Conservation (phyloP, 2,888 invertebrate species). For the Busseola fusca region DNA sequence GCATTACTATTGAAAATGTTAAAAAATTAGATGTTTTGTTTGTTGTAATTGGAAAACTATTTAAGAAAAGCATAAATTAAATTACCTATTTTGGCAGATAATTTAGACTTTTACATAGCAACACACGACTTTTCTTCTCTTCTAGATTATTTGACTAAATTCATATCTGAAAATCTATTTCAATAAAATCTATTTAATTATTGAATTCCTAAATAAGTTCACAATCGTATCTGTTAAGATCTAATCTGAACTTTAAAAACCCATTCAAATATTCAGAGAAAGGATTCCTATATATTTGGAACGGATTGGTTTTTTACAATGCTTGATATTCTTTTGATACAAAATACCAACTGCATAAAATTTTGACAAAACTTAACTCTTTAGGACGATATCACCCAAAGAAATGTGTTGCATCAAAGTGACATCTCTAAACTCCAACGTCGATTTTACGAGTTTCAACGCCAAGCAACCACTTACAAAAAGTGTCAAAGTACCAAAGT, state of each 20-base stretch:
- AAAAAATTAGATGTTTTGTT: neutral
- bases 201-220: neutral
- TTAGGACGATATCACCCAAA: too few species aligned
- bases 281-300: slow-evolving; percentile 25
- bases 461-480: neutral
- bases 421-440: neutral
- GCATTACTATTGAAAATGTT: neutral
- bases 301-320: slow-evolving; percentile 33
- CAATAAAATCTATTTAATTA: neutral
- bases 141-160: neutral
- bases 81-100: neutral
- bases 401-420: neutral
- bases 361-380: neutral
- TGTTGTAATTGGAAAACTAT: neutral
- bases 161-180: neutral
- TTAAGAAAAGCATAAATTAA: neutral
- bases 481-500: neutral
- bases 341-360: slow-evolving; percentile 2
- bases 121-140: neutral
- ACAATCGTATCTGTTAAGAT: slow-evolving; percentile 1
- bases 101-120: neutral
- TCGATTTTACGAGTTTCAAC: neutral
- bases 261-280: slow-evolving; percentile 28
- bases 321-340: slow-evolving; percentile 26
- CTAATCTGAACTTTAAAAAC: slow-evolving; percentile 14